Conservation (phyloP, 2,888 invertebrate genomes). For the Agonopterix arenella region DNA sequence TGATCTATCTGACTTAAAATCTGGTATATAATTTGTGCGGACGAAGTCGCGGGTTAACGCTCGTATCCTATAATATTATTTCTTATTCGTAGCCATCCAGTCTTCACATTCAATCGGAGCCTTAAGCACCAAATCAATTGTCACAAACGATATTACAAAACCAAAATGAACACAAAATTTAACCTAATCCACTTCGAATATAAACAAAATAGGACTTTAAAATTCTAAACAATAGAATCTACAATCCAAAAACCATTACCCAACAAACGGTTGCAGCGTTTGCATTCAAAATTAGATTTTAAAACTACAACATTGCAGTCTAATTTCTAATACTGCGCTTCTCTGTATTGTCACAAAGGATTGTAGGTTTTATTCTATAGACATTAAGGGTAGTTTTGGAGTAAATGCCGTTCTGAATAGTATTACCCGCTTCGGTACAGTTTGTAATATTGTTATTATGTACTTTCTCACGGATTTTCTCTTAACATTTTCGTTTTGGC, state of each 20-base stretch:
- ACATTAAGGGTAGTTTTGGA: conserved; percentile 3
- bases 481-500: not conserved
- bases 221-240: conserved; percentile 12
- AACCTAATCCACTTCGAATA: not conserved
- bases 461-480: conserved; percentile 40
- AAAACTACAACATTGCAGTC: conserved; percentile 15
- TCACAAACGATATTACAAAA: not conserved
- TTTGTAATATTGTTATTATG: conserved; percentile 44
- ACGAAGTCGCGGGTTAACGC: no score
- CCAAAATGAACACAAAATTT: not conserved
- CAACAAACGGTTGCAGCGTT: conserved; percentile 13
- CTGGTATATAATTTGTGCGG: no score
- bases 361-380: conserved; percentile 3
- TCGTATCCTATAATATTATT: no score
- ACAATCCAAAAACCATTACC: conserved; percentile 23
- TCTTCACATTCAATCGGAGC: no score
- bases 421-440: conserved; percentile 30
- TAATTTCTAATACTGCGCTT: conserved; percentile 11
- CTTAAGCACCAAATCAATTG: not conserved
- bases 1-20: no score
- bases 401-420: conserved; percentile 14
- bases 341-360: not conserved
- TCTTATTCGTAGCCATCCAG: no score
- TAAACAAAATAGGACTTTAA: conserved; percentile 17
- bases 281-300: conserved; percentile 28